Conservation (phyloP, 2,113 vertebrate genomes). For the Rhabdornis inornatus region DNA sequence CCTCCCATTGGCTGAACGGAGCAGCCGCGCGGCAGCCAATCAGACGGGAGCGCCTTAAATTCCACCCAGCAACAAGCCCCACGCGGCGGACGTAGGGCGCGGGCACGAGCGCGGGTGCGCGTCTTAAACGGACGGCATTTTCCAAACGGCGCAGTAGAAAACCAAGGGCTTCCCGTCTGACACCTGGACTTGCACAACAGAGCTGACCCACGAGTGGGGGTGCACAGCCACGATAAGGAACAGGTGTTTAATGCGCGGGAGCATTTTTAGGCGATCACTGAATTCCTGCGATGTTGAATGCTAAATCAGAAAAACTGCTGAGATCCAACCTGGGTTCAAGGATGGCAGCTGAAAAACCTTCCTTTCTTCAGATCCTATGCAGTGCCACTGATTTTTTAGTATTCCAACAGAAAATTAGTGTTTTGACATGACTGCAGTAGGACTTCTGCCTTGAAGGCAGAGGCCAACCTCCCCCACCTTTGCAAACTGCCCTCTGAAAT, state of each 20-base stretch:
- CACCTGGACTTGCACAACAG: background rate
- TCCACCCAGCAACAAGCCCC: constrained; percentile 66
- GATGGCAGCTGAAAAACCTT: background rate
- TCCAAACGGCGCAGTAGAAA: background rate
- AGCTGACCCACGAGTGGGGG: fast-evolving
- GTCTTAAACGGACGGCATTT: background rate
- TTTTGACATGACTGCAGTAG: background rate
- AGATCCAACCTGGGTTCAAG: background rate
- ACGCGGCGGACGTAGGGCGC: background rate
- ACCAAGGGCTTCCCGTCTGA: background rate
- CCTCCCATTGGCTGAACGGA: constrained; percentile 46
- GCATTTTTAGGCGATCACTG: background rate
- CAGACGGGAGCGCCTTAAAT: background rate
- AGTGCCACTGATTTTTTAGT: fast-evolving
- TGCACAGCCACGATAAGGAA: fast-evolving
- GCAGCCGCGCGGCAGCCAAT: constrained; percentile 44
- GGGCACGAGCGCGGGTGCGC: background rate
- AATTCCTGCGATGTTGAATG: background rate
- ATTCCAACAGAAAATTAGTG: background rate
- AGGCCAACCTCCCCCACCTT: fast-evolving
- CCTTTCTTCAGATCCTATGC: background rate
- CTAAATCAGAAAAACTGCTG: background rate
- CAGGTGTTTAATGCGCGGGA: fast-evolving
- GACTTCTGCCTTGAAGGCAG: background rate
- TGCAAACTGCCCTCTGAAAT: background rate